These are phyloP conservation scores for Anas bahamensis DNA, from an alignment of 2,797 vertebrate species.

Conservation along the genomic window DNA sequence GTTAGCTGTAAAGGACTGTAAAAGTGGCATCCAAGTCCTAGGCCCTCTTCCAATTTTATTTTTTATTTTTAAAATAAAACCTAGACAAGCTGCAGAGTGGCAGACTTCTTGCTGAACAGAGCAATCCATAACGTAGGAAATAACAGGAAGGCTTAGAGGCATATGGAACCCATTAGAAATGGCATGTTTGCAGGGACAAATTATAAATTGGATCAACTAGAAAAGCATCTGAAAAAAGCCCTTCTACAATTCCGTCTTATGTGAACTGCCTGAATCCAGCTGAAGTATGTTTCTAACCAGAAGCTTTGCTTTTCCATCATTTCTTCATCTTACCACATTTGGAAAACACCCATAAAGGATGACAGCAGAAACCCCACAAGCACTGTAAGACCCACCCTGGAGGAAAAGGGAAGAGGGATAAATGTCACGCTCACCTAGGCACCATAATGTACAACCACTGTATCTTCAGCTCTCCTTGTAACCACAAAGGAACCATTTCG, in stretches of 20 bases:
- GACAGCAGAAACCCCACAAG: not conserved
- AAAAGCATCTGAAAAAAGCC: slow-evolving; percentile 49
- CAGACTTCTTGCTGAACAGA: slow-evolving; percentile 60
- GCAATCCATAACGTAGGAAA: slow-evolving; percentile 36
- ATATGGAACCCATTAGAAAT: slow-evolving; percentile 68
- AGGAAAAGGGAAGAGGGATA: not conserved
- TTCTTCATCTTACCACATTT: not conserved
- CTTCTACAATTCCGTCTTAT: slow-evolving; percentile 12
- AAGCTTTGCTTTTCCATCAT: slow-evolving; percentile 1
- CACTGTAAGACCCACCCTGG: not conserved
- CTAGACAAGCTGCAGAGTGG: slow-evolving; percentile 48
- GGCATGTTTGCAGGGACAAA: slow-evolving; percentile 57
- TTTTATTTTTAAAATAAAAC: not conserved
- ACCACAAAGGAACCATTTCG: not conserved
- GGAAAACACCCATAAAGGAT: not conserved
- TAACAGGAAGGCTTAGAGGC: slow-evolving; percentile 48
- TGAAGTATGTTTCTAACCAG: slow-evolving; percentile 7
- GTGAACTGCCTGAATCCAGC: slow-evolving; percentile 8
- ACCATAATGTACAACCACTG: not conserved
- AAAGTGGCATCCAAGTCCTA: not conserved
- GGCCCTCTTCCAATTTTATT: slow-evolving; percentile 47
- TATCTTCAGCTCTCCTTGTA: not conserved
- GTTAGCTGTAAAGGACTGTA: slow-evolving; percentile 19
- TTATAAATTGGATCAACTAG: slow-evolving; percentile 64
- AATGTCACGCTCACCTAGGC: not conserved